These are phyloP conservation scores for Platycheirus rosarum DNA, from an alignment of 2,888 invertebrate species.

Conservation along the genomic window DNA sequence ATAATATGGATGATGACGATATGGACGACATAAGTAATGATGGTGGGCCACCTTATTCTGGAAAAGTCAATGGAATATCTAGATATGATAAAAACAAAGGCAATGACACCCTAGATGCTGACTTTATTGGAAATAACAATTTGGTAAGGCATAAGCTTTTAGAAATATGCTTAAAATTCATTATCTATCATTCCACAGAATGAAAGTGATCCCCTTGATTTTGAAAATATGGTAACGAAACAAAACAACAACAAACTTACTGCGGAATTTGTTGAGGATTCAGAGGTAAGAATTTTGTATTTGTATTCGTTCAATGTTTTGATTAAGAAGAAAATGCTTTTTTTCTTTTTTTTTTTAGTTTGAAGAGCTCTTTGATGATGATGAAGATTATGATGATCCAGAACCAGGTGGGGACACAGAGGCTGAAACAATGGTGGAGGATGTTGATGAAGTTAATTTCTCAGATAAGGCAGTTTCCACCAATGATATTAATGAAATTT, in stretches of 20 bases:
- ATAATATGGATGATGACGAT: constrained; percentile 4
- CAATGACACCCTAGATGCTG: background rate
- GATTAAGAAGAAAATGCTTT: background rate
- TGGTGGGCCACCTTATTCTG: background rate
- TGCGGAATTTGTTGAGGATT: background rate
- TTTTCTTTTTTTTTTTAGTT: background rate
- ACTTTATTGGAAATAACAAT: background rate
- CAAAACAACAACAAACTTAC: constrained; percentile 17
- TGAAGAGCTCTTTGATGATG: background rate
- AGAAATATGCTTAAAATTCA: background rate
- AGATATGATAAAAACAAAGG: background rate
- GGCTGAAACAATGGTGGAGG: too few relatives aligned
- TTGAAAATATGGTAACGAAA: constrained; percentile 45
- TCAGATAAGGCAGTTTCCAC: too few relatives aligned
- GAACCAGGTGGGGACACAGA: too few relatives aligned
- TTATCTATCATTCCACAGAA: constrained; percentile 6
- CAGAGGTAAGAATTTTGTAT: constrained; percentile 22
- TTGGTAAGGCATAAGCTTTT: background rate
- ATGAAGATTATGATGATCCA: background rate
- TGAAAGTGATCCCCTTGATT: constrained; percentile 33
- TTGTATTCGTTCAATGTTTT: too few relatives aligned
- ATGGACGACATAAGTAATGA: background rate
- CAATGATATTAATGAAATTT: too few relatives aligned
- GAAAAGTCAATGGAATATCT: constrained; percentile 14
- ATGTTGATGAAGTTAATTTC: too few relatives aligned